Evolutionary conservation across 2,888 invertebrate genomes (phyloP), one percentile per base, ranked within the genome.

Genomic region (Galerucella pusilla): DNA sequence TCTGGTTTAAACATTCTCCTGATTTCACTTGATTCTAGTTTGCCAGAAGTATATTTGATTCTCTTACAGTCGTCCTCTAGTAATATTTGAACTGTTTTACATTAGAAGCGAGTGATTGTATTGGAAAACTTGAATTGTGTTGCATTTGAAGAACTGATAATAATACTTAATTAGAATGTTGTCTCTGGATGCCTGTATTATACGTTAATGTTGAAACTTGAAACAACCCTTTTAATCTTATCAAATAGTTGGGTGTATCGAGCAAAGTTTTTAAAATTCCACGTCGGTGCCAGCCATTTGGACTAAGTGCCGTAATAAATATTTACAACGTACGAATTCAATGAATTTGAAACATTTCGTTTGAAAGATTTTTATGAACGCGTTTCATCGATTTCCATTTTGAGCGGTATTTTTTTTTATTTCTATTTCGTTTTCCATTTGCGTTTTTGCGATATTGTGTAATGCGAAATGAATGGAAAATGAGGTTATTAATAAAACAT

Each of bases 401-500:
- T 57, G 46, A 28, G 28, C 7, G 9, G 6, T 35, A 42, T 42
- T 42, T 42, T 42, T 35, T 28, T 42, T 42, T 42, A 5, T 74
- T 74, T 74, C 67, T 66, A 35, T 73, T 64, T 46, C 49, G 45
- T 65, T 63, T 66, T 67, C 63, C 74, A 63, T 68, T 65, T 12
- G 74, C 74, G 60, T 74, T 63, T 74, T 67, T 46, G 73, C 28
- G 59, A 68, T 68, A 68, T 68, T 57, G 42, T 68, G 68, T 59
- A 71, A 67, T 71, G 60, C 67, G 49, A 57, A 71, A 74, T 74
- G 74, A 74, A 71, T 74, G 57, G 61, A 67, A 63, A 66, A 71
- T 68, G 71, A 63, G 71, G 71, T 74, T 71, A 74, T 71, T 71
- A 74, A 71, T 71, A 67, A 74, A 61, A 68, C 74, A 71, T 74